Base-by-base conservation (phyloP, 2,797 vertebrate species). In the Ctenopoma multispine region DNA sequence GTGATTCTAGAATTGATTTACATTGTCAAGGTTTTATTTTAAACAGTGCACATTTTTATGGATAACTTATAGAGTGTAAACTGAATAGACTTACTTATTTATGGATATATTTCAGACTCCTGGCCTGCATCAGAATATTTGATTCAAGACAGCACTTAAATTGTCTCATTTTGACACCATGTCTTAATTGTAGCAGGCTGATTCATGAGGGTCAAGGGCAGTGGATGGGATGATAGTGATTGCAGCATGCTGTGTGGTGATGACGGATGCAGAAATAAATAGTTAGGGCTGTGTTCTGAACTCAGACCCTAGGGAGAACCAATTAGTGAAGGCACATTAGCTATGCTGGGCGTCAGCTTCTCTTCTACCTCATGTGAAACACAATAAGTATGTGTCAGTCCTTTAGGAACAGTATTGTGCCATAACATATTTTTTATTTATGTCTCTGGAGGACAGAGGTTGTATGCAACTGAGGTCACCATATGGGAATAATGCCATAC, bases 251-350 rank as follows among this genome's bases (percentile, higher is more conserved):
- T 50, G 50, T 44, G 64, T 5, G 5, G 77, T 44, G 77, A 67
- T 67, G 80, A 81, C 74, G 63, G 70, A 81, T 69, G 71, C 66
- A 80, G 72, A 78, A 82, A 81, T 72, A 81, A 81, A 79, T 55
- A 58, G 67, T 70, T 46, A 13, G 63, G 41, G 60, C 49, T 78
- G 76, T 63, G 69, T 77, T 87, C 63, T 76, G 72, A 89, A 72
- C 74, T 69, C 23, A 13, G 51, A 53, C 79, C 72, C 69, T 43
- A 27, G 74, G 80, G 83, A 79, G 71, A 64, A 70, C 60, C 77
- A 84, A 80, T 92, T 90, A 89, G 84, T 86, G 78, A 81, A 76
- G 86, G 72, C 79, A 83, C 84, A 86, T 87, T 85, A 84, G 69
- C 80, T 44, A 58, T 77, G 77, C 71, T 34, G n/a, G 63, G 67